Base-by-base conservation (phyloP, 1,140 invertebrate species). In the Platyura marginata region DNA sequence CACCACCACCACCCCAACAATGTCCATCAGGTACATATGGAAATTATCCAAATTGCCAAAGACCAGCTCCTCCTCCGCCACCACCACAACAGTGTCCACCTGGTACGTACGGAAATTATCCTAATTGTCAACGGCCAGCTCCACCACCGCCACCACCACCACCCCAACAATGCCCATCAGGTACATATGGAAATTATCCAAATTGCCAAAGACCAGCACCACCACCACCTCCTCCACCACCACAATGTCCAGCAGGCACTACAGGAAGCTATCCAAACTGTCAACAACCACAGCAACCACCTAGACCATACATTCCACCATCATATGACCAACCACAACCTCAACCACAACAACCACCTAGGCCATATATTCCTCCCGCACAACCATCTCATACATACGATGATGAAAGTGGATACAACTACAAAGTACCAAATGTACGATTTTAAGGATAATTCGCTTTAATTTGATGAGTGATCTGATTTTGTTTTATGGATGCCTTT, bases 51-150 rank as follows among this genome's bases (percentile, higher is more conserved):
- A n/a, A n/a, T n/a, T n/a, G n/a, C n/a, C n/a, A n/a, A n/a, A n/a
- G n/a, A n/a, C 40, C 40, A 32, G 3, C 40, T 32, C 21, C 40
- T 32, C 21, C 40, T 8, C 20, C 21, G 29, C 20, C 40, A 29
- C 40, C 40, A 42, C 21, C 40, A 42, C 40, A 20, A 25, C 21
- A 16, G 34, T 36, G 34, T 36, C 34, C 34, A 36, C 34, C 34
- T n/a, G 34, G 34, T 9, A 36, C 34, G 5, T 11, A 11, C 5
- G 34, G 34, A n/a, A 6, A 36, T 9, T 36, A 36, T 18, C 34
- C 34, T 11, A 36, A 36, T 18, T 36, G 34, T 36, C 34, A 36
- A 36, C n/a, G n/a, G n/a, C n/a, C n/a, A n/a, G n/a, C n/a, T n/a
- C n/a, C n/a, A n/a, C n/a, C n/a, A n/a, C 21, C 40, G 29, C 21